Evolutionary conservation across 2,797 vertebrate genomes (phyloP), one percentile per base, ranked within the genome.

Genomic region (Triplophysa yarkandensis): DNA sequence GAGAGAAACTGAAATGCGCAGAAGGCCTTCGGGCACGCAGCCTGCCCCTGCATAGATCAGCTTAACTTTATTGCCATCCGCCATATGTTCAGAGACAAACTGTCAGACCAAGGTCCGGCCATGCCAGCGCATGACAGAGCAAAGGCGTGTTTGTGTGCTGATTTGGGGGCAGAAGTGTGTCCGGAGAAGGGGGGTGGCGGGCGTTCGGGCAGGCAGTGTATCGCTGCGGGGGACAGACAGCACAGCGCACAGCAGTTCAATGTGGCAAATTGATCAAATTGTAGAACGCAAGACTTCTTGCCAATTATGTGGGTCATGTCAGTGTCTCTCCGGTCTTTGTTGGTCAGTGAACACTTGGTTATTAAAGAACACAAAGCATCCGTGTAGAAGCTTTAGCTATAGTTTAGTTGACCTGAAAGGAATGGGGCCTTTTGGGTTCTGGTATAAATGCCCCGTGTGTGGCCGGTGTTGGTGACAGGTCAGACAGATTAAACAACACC

Each of bases 81-180:
- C 89, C 92, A 92, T 92, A 93, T 92, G 92, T 88, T 88, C 82
- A 86, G 86, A 92, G 91, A 92, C 92, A 92, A 92, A 92, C 90
- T 92, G 91, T 92, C 90, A 92, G 85, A n/a, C 83, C 83, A 48
- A 19, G 48, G 46, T 50, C 44, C 43, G n/a, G 85, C 86, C 83
- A 74, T 76, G 74, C 75, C 78, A 83, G 83, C 83, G 68, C 84
- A 79, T 80, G 83, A 91, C 88, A 88, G 83, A 82, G 86, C 84
- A 87, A 71, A 87, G 88, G 85, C 83, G 83, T 54, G 80, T 87
- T 88, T 84, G 87, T 88, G 88, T 80, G 82, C 84, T 86, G 88
- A 86, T 89, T 91, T 87, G 89, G 85, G 88, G 87, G 88, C 86
- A 90, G 88, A 87, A 84, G 84, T 80, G 55, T 87, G 85, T 83